Base-by-base conservation (phyloP, 1,140 invertebrate genomes). In the Bombus terrestris region DNA sequence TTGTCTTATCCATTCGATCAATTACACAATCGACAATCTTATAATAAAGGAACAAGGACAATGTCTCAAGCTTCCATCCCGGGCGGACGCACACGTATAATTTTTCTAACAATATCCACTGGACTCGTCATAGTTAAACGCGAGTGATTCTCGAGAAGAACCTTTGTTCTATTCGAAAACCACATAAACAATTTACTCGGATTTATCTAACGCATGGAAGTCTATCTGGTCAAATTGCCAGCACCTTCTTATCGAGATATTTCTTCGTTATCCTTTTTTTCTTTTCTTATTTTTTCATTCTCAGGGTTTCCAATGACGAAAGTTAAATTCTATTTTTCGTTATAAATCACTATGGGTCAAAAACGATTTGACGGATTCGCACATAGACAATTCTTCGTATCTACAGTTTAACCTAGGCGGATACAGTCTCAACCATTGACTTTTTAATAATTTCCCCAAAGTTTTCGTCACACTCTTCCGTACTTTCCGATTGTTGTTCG, bases 371-470 rank as follows among this genome's bases (percentile, higher is more conserved):
- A 81, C 80, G 69, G 47, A 64, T 18, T n/a, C 28, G 77, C 68
- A n/a, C 32, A n/a, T 41, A 73, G 35, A 53, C 28, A 41, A 78
- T 43, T 69, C 47, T 47, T 77, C 35, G 64, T 76, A 81, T 69
- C 82, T 80, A 79, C 69, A 43, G 53, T 79, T 43, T 18, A 37
- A 41, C 88, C 71, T 97, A 98, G 94, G 97, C 97, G 91, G 97
- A 97, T 83, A 98, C 98, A 91, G 97, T 98, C 95, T 98, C 98
- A 90, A 98, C 98, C 96, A 98, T 98, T 57, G 98, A 98, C 95
- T 98, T 98, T 95, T 98, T 98, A 87, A 98, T 98, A 85, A 98
- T 98, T 96, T 98, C 98, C 64, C 98, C 98, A 94, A 98, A 98
- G 94, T 98, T 98, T 92, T 98, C 97, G 75, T 96, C 96, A 86